A percentile compares a stretch with the other conserved stretches of the same genome.
Conservation (phyloP, 2,888 invertebrate species). For the Cynaeus angustus region DNA sequence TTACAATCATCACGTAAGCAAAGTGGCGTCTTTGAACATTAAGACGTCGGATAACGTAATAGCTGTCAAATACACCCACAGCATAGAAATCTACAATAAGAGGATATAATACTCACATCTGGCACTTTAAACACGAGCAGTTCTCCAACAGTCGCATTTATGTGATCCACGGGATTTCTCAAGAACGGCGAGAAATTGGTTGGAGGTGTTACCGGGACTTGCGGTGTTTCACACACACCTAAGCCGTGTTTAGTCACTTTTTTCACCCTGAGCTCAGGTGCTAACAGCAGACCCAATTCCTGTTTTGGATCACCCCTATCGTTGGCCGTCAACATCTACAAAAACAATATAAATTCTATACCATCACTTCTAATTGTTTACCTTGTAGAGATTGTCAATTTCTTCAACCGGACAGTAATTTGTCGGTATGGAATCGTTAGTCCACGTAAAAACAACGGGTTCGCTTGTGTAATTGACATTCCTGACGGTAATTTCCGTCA, state of each 20-base stretch:
- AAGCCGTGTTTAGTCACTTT: constrained; percentile 80
- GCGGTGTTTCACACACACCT: constrained; percentile 79
- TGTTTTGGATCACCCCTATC: constrained; percentile 77
- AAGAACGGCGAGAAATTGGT: constrained; percentile 77
- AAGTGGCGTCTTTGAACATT: background rate
- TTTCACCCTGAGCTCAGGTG: constrained; percentile 79
- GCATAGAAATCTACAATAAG: constrained; percentile 20
- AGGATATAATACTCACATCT: constrained; percentile 73
- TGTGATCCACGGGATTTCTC: constrained; percentile 88
- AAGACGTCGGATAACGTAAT: background rate
- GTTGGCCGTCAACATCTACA: constrained; percentile 73
- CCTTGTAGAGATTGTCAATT: constrained; percentile 80
- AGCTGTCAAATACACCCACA: constrained; percentile 15
- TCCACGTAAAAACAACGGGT: constrained; percentile 84
- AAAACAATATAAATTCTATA: background rate
- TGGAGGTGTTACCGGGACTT: constrained; percentile 67
- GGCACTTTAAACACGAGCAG: constrained; percentile 88
- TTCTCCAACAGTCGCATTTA: constrained; percentile 88
- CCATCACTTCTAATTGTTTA: constrained; percentile 61
- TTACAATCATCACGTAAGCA: background rate
- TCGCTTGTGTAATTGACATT: constrained; percentile 77
- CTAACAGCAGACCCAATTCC: constrained; percentile 76
- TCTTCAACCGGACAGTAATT: constrained; percentile 85
- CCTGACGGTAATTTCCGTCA: constrained; percentile 81
- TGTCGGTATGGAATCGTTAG: constrained; percentile 88